Evolutionary conservation across 1,140 invertebrate species (phyloP).

Genomic region (Scaptomyza montana): DNA sequence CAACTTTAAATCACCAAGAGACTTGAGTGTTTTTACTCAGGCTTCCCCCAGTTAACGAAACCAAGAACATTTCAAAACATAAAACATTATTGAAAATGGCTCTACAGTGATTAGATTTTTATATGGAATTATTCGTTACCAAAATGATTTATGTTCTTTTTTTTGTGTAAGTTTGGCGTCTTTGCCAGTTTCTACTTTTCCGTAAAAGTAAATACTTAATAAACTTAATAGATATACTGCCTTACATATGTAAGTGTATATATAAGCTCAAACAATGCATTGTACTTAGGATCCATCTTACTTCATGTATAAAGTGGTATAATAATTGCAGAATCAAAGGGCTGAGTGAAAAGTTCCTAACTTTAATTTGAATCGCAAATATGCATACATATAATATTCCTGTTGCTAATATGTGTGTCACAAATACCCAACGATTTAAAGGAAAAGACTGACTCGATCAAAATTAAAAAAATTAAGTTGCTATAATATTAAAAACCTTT

Average conservation of each 20-base stretch:
- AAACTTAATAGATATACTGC: slow-evolving; percentile 21
- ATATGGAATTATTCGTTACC: slow-evolving; percentile 19
- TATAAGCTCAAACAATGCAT: slow-evolving; percentile 18
- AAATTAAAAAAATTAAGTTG: too few species aligned
- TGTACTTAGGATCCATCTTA: slow-evolving; percentile 45
- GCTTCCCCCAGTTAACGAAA: not conserved
- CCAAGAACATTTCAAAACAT: too few species aligned
- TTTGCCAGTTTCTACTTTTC: not conserved
- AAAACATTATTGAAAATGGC: not conserved
- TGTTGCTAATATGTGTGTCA: too few species aligned
- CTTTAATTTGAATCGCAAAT: too few species aligned
- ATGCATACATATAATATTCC: not conserved
- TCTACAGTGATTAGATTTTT: not conserved
- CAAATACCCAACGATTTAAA: too few species aligned
- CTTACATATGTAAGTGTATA: slow-evolving; percentile 2
- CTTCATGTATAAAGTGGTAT: not conserved
- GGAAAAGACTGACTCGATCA: too few species aligned
- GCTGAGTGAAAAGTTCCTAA: slow-evolving; percentile 9
- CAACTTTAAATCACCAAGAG: slow-evolving; percentile 12
- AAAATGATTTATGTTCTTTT: slow-evolving; percentile 30
- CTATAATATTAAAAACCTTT: too few species aligned
- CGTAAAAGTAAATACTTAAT: slow-evolving; percentile 1
- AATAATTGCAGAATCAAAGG: slow-evolving; percentile 9
- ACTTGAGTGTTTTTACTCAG: not conserved
- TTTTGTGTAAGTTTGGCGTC: slow-evolving; percentile 4